Evolutionary conservation across 1,140 invertebrate genomes (phyloP), one percentile per base, ranked within the genome.

Genomic region (Antheraea mylitta): DNA sequence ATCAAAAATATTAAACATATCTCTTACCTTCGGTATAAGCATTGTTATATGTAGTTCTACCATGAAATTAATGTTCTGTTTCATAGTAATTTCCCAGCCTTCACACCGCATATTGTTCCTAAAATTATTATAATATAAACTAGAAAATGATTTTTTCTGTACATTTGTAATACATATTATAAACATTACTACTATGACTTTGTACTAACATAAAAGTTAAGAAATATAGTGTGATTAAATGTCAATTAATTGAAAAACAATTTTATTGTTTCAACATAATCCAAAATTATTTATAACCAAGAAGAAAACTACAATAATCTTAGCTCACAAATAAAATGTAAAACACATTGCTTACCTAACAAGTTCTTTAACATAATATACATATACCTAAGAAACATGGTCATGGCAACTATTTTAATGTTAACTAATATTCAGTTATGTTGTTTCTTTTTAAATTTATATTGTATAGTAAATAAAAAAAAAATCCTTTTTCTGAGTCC

Each of bases 161-260:
- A 61, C 19, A 37, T 36, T 42, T 42, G 3, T 9, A 42, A 42
- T 42, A 42, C 11, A 37, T 59, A 68, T 22, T 69, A 68, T 60
- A 68, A 7, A 42, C 7, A 42, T 7, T 11, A 42, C 11, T 42
- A 9, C 38, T 42, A 11, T 42, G 38, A 8, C 38, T 9, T 11
- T 42, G 8, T 60, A 37, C 65, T 73, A 63, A 71, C 72, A 74
- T 42, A 68, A 64, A 72, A 72, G 67, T 68, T 72, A 48, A 11
- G 13, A 37, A 63, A 60, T 18, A 63, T 13, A 37, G 18, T 37
- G 61, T 37, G 22, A 63, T 18, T 63, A 37, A 63, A 37, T 63
- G 30, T 63, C 30, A 63, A 0, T 36, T 63, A 37, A 36, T 36
- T 30, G 19, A 37, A 37, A 63, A 63, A 61, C 19, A 22, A 61